phyloP scores from a whole-genome alignment of 2,888 invertebrate species.

The Patella depressa region DNA sequence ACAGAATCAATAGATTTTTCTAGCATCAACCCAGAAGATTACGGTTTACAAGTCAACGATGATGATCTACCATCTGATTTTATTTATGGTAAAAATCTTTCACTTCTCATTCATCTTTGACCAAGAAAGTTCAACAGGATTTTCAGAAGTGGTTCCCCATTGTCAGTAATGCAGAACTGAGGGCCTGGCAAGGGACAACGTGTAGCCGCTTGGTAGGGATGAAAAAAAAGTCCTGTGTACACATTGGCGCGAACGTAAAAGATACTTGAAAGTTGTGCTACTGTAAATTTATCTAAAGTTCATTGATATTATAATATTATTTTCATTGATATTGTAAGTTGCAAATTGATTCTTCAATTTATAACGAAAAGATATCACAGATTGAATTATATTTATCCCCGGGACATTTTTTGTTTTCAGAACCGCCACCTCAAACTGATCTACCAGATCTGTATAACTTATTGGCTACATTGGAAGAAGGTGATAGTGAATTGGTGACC shows the following conservation, averaged over 20 bases:
- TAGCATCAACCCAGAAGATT: slow-evolving; percentile 37
- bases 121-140: too few species aligned
- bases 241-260: too few species aligned
- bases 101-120: too few species aligned
- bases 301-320: too few species aligned
- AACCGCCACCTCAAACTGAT: slow-evolving; percentile 52
- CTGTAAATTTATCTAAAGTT: too few species aligned
- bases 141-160: too few species aligned
- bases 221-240: too few species aligned
- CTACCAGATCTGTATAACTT: slow-evolving; percentile 64
- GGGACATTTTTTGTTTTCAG: slow-evolving; percentile 39
- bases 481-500: slow-evolving; percentile 52
- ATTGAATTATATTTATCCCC: not conserved
- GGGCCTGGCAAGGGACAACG: too few species aligned
- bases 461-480: slow-evolving; percentile 58
- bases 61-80: slow-evolving; percentile 35
- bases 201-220: too few species aligned
- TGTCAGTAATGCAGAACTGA: too few species aligned
- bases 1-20: slow-evolving; percentile 38
- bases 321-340: not conserved
- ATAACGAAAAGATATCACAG: not conserved
- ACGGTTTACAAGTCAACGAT: slow-evolving; percentile 51
- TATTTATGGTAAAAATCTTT: not conserved
- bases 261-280: too few species aligned
- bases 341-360: not conserved